Percentiles rank a stretch among this genome's conserved stretches.
Evolutionary conservation across 1,140 invertebrate genomes (phyloP).

Genomic region (Neodiprion virginianus): DNA sequence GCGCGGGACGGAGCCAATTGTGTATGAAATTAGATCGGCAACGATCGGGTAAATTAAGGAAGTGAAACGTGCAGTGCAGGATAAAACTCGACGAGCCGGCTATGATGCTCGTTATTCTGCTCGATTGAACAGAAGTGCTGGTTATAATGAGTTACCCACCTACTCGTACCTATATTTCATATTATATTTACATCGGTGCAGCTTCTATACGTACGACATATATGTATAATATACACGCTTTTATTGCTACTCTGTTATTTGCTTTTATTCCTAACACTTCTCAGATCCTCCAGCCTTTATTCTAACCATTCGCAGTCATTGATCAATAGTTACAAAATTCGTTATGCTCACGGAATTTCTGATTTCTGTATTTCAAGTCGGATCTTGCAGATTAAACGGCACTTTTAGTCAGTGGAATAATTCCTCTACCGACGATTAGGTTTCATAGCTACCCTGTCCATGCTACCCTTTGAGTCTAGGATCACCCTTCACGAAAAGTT

Average conservation of each 20-base stretch:
- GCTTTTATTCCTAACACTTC: not conserved
- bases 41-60: constrained; percentile 3
- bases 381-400: too few species aligned
- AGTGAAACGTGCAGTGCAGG: not conserved
- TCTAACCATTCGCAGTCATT: too few species aligned
- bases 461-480: too few species aligned
- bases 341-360: too few species aligned
- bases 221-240: not conserved
- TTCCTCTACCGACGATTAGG: too few species aligned
- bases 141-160: not conserved
- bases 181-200: too few species aligned
- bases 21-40: constrained; percentile 3
- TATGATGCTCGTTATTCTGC: not conserved
- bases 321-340: too few species aligned
- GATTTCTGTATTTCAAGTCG: too few species aligned
- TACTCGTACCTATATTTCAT: not conserved
- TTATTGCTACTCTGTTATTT: not conserved
- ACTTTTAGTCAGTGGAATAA: too few species aligned
- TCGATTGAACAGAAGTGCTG: not conserved
- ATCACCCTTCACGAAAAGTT: too few species aligned
- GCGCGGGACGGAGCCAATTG: constrained; percentile 3
- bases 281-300: not conserved
- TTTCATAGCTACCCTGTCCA: too few species aligned
- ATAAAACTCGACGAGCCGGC: not conserved
- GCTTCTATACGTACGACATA: not conserved